Evolutionary conservation across 2,113 vertebrate species (phyloP), one percentile per base, ranked within the genome.

Genomic region (Petrocephalus microphthalmus): DNA sequence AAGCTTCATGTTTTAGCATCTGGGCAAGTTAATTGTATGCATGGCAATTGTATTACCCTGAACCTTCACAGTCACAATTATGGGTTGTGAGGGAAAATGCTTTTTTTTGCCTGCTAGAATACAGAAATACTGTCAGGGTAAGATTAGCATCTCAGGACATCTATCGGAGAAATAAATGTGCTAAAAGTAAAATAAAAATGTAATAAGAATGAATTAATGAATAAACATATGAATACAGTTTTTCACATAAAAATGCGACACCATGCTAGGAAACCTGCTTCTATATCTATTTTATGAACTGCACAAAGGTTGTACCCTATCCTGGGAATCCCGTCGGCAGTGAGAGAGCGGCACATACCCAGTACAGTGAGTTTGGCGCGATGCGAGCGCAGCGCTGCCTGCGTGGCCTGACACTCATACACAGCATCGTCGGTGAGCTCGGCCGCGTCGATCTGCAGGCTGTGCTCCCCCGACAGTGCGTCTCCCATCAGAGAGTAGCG

Each of bases 361-460:
- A 97, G 94, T 85, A 98, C 95, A 0, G 95, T 97, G 90, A 98
- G 91, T 87, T 93, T 96, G 92, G 97, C 97, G 42, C 95, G 94
- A 90, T 97, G 95, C 7, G 97, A 98, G 90, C 97, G 95, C 90
- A 98, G 94, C 0, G 91, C 97, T 0, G 97, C 97, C 93, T 97
- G 97, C 1, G 97, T 97, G 52, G 96, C 97, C 92, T 98, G 97
- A 93, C 97, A 98, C 91, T 98, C 97, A 25, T 97, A 98, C 5
- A 95, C 92, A 0, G 97, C 97, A 89, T 98, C 97, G 87, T 98
- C 97, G 20, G 93, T 95, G 88, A 97, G 94, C 90, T 97, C 96
- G 78, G 95, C 96, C 0, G 94, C 94, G 90, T 96, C 96, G 88
- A 98, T 97, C 93, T 95, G 95, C 93, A 98, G 94, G 92, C 97